Evolutionary conservation across 2,113 vertebrate species (phyloP).

Genomic region (Sardina pilchardus): DNA sequence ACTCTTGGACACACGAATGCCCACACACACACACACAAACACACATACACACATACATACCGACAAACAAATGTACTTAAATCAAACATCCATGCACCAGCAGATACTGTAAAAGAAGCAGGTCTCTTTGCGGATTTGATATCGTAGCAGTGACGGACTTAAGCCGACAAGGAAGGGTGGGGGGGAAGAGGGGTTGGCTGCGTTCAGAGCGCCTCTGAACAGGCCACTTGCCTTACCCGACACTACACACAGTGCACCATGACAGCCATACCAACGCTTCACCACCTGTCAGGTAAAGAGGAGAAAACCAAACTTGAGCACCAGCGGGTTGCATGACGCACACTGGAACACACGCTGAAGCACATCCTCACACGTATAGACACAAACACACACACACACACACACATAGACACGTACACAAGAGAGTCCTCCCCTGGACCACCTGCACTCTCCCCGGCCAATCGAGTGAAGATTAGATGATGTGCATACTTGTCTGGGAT

Average conservation of each 20-base stretch:
- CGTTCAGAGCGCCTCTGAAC: neutral
- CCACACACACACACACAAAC: constrained; percentile 58
- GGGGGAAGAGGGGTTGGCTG: neutral
- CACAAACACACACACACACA: constrained; percentile 32
- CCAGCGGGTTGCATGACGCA: constrained; percentile 61
- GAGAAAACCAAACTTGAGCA: constrained; percentile 58
- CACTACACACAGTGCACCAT: constrained; percentile 65
- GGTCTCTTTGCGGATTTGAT: constrained; percentile 46
- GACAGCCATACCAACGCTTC: constrained; percentile 60
- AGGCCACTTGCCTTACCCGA: constrained; percentile 47
- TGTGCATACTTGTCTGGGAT: neutral
- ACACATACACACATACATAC: constrained; percentile 23
- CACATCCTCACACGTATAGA: constrained; percentile 55
- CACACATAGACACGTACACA: constrained; percentile 15
- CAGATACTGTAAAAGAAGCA: constrained; percentile 14
- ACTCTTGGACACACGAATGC: constrained; percentile 27
- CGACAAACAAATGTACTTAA: constrained; percentile 32
- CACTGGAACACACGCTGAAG: constrained; percentile 48
- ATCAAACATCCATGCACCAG: constrained; percentile 6
- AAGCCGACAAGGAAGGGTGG: neutral
- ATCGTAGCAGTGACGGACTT: constrained; percentile 50
- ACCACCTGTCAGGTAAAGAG: constrained; percentile 60
- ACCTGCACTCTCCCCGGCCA: constrained; percentile 46
- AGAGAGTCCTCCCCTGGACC: constrained; percentile 50
- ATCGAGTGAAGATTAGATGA: neutral